Percentiles rank a stretch among this genome's conserved stretches.
These are phyloP conservation scores for Thermophis baileyi DNA, from an alignment of 2,113 vertebrate species.

Conservation along the genomic window DNA sequence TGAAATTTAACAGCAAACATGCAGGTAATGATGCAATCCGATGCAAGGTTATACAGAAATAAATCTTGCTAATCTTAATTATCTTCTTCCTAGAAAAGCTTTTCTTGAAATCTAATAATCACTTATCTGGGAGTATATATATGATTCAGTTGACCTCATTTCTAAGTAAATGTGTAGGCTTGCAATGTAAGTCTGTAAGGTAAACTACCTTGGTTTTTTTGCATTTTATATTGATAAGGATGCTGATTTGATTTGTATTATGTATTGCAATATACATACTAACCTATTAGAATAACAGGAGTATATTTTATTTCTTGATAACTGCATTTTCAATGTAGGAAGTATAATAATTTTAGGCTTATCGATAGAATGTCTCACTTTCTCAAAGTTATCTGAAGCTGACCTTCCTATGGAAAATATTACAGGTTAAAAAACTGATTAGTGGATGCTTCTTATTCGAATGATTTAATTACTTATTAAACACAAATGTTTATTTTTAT, in stretches of 20 bases:
- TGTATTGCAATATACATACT: neutral
- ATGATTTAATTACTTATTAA: neutral
- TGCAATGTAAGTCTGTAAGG: neutral
- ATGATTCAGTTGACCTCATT: neutral
- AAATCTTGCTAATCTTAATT: neutral
- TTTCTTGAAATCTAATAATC: neutral
- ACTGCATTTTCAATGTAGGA: slow-evolving; percentile 16
- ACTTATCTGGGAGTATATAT: neutral
- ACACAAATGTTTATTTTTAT: neutral
- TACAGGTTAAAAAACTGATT: neutral
- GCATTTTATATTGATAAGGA: neutral
- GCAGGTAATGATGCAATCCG: neutral
- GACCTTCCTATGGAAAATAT: neutral
- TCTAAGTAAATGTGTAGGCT: neutral
- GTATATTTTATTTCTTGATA: neutral
- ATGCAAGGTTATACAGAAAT: neutral
- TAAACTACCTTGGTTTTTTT: neutral
- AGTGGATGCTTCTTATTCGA: slow-evolving; percentile 9
- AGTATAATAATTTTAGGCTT: neutral
- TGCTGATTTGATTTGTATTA: neutral
- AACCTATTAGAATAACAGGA: slow-evolving; percentile 26
- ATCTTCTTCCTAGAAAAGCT: too few relatives aligned
- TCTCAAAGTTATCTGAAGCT: neutral
- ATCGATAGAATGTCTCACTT: neutral
- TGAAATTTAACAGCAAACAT: neutral